phyloP scores from a whole-genome alignment of 2,888 invertebrate genomes.

The Leucophenga maculata region DNA sequence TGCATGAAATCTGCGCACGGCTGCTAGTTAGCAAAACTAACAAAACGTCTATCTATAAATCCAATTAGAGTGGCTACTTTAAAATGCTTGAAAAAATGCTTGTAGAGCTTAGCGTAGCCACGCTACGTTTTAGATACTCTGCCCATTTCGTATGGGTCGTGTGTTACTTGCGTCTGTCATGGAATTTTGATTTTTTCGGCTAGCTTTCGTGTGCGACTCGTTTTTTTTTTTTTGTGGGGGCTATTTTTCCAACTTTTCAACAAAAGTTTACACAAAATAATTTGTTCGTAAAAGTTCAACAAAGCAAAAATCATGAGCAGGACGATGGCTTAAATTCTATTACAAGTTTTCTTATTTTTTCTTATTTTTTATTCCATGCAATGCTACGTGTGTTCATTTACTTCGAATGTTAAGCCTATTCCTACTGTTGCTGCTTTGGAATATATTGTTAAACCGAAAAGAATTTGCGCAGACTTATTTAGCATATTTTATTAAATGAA shows the following conservation, averaged over 20 bases:
- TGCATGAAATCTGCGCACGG: background rate
- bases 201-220: slow-evolving; percentile 32
- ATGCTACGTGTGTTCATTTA: background rate
- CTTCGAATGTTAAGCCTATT: slow-evolving; percentile 1
- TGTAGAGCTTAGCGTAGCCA: background rate
- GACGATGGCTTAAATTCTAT: slow-evolving; percentile 1
- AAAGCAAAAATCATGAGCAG: slow-evolving; percentile 28
- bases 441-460: background rate
- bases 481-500: slow-evolving; percentile 10
- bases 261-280: slow-evolving; percentile 53
- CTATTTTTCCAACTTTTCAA: slow-evolving; percentile 49
- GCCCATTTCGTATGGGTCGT: slow-evolving; percentile 12
- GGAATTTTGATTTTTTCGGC: slow-evolving; percentile 57
- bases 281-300: slow-evolving; percentile 16
- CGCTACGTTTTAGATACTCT: slow-evolving; percentile 15
- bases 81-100: too few relatives aligned
- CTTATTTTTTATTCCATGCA: background rate
- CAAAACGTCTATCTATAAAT: too few relatives aligned
- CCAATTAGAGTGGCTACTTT: too few relatives aligned
- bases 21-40: background rate
- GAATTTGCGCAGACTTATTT: background rate
- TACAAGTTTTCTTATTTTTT: background rate
- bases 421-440: background rate
- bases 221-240: slow-evolving; percentile 31
- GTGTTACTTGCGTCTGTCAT: slow-evolving; percentile 29